Base-by-base conservation (phyloP, 2,797 vertebrate species). In the Ptychobarbus kaznakovi region DNA sequence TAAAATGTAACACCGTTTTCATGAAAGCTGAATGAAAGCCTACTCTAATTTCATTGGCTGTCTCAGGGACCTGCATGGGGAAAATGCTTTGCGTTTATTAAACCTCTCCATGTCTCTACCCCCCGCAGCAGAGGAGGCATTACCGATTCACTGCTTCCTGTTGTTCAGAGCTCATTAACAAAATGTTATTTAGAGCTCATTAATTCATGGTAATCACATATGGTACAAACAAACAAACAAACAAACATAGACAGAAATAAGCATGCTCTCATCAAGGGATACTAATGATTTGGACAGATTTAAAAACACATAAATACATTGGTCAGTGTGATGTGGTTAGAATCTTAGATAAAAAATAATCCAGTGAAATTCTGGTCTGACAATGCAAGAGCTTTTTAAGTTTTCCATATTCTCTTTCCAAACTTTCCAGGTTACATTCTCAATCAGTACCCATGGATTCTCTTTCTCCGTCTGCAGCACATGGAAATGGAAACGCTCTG, bases 141-240 rank as follows among this genome's bases (percentile, higher is more conserved):
- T 82, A 86, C 87, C 56, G 61, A 86, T 82, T 74, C 44, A 51
- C 38, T 40, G 56, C 49, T 61, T 86, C 66, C 58, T 40, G 73
- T 56, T 83, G 61, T 82, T 90, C 81, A 83, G 35, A 68, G 63
- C 68, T 81, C 84, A 78, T 86, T 84, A 87, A 76, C 38, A 58
- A 72, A 90, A 81, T 56, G 87, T 46, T 46, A 56, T 74, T 53
- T 20, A 66, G 72, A 83, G 56, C 66, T 79, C 75, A 78, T 85
- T 72, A 79, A 58, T 28, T 79, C 53, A 25, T 70, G 38, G 25
- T 79, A 79, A 84, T 84, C 40, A 72, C 75, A 72, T 49, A 58
- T 58, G 66, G 66, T 28, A 84, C 32, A 28, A 58, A 70, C 51
- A 58, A 84, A 38, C 32, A 51, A 28, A 28, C 28, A 28, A 28